Evolutionary conservation across 2,113 vertebrate species (phyloP).

Genomic region (Pterocles gutturalis): DNA sequence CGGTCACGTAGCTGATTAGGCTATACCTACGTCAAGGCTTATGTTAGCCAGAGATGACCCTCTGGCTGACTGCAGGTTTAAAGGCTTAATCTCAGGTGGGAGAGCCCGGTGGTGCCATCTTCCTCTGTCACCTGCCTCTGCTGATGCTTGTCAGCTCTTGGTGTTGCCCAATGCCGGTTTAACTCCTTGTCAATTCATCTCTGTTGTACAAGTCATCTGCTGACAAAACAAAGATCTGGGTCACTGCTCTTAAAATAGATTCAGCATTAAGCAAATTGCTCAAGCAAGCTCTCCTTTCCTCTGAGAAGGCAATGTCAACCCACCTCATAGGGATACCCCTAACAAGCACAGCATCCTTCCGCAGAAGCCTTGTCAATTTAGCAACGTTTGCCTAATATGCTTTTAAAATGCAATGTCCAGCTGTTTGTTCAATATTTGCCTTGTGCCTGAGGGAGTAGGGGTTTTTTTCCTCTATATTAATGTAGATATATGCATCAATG

Average conservation of each 20-base stretch:
- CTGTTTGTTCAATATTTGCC: neutral
- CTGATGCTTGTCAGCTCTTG: neutral
- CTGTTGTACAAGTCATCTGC: slow-evolving; percentile 54
- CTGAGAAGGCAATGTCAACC: slow-evolving; percentile 39
- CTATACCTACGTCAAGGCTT: neutral
- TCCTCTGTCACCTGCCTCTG: neutral
- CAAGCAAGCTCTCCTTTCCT: slow-evolving; percentile 39
- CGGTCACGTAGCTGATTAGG: rapidly evolving
- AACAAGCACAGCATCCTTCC: neutral
- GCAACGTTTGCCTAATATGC: rapidly evolving
- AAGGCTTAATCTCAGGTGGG: neutral
- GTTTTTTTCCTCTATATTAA: neutral
- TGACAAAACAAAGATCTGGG: slow-evolving; percentile 68
- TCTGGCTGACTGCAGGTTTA: neutral
- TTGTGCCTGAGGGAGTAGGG: neutral
- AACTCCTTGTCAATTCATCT: slow-evolving; percentile 56
- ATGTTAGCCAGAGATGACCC: neutral
- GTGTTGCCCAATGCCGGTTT: neutral
- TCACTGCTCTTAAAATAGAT: slow-evolving; percentile 65
- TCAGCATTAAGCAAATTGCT: slow-evolving; percentile 55
- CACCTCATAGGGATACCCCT: slow-evolving; percentile 2
- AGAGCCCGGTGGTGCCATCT: neutral
- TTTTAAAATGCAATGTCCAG: neutral
- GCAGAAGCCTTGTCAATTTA: neutral
- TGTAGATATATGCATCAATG: neutral